phyloP scores from a whole-genome alignment of 2,888 invertebrate genomes.

The Drosophila maculinotata region DNA sequence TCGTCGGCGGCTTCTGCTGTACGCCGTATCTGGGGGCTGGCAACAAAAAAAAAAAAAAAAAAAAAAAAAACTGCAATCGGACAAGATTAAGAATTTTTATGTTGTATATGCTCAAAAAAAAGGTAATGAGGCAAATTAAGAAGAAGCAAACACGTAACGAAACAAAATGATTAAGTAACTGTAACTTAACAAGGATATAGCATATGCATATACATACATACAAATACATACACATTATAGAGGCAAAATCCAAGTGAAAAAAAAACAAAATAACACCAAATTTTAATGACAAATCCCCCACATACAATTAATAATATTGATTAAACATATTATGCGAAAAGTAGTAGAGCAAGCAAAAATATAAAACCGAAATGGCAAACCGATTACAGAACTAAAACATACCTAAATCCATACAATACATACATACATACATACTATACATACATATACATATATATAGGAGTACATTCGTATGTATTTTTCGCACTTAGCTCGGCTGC shows the following conservation, averaged over 20 bases:
- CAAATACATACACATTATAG: slow-evolving; percentile 48
- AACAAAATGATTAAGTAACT: slow-evolving; percentile 58
- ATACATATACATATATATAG: slow-evolving; percentile 17
- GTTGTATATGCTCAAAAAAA: slow-evolving; percentile 54
- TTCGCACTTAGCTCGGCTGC: slow-evolving; percentile 59
- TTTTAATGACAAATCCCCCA: slow-evolving; percentile 53
- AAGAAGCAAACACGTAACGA: slow-evolving; percentile 40
- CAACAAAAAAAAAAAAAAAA: slow-evolving; percentile 4
- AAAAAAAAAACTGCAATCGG: slow-evolving; percentile 23
- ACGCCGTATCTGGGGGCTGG: neutral
- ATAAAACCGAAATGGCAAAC: slow-evolving; percentile 32
- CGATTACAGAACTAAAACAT: slow-evolving; percentile 33
- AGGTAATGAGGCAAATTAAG: slow-evolving; percentile 17
- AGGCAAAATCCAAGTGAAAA: slow-evolving; percentile 36
- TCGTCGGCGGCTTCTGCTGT: neutral
- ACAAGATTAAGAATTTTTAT: slow-evolving; percentile 24
- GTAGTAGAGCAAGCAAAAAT: slow-evolving; percentile 35
- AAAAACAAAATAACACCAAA: slow-evolving; percentile 43
- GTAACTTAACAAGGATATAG: slow-evolving; percentile 68
- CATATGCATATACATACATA: slow-evolving; percentile 44
- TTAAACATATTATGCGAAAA: slow-evolving; percentile 41
- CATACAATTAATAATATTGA: slow-evolving; percentile 49
- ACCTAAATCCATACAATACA: slow-evolving; percentile 21
- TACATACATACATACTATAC: slow-evolving; percentile 8
- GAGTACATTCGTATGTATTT: slow-evolving; percentile 39